Evolutionary conservation across 2,113 vertebrate genomes (phyloP).

Genomic region (Pogonocichla stellata): DNA sequence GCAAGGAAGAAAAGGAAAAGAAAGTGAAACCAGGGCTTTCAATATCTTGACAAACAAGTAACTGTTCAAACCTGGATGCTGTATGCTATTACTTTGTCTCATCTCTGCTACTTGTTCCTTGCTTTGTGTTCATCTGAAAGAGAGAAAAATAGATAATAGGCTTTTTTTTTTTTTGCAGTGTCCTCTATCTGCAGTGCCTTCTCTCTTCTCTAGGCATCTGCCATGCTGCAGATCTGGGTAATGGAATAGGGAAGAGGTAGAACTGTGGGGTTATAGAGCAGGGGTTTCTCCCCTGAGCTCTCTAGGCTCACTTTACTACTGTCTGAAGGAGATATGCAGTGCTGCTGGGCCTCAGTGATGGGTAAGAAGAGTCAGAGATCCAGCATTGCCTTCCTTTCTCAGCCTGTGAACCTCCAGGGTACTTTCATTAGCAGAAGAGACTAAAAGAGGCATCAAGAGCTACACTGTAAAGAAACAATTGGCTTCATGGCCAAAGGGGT

Average conservation of each 20-base stretch:
- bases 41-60: neutral
- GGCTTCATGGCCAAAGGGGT: neutral
- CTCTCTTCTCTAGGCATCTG: neutral
- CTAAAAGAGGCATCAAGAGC: neutral
- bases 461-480: neutral
- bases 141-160: neutral
- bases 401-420: neutral
- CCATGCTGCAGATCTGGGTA: neutral
- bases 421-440: neutral
- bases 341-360: neutral
- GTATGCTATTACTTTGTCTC: neutral
- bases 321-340: neutral
- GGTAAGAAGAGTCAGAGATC: neutral
- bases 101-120: neutral
- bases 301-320: neutral
- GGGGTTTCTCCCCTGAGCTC: neutral
- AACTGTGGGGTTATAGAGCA: neutral
- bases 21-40: neutral
- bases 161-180: neutral
- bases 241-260: neutral
- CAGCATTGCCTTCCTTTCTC: neutral
- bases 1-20: neutral
- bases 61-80: neutral
- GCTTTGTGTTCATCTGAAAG: neutral
- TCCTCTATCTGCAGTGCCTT: neutral